Conservation (phyloP, 2,888 invertebrate genomes). For the Nowickia ferox region DNA sequence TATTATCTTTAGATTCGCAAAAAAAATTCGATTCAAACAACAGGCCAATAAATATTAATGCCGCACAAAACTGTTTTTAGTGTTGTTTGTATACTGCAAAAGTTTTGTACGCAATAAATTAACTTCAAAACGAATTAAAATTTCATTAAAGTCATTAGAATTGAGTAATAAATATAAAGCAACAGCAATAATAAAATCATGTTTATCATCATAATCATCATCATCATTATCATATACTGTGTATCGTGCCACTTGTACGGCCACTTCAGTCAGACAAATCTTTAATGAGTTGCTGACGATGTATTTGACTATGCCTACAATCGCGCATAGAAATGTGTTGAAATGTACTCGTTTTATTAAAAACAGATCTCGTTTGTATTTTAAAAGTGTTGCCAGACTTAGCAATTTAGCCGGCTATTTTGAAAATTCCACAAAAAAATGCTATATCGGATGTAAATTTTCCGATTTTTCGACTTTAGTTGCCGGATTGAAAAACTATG, state of each 20-base stretch:
- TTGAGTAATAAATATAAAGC: slow-evolving; percentile 65
- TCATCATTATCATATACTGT: slow-evolving; percentile 38
- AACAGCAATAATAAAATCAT: slow-evolving; percentile 41
- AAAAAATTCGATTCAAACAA: background rate
- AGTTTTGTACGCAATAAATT: slow-evolving; percentile 78
- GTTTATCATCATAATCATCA: slow-evolving; percentile 30
- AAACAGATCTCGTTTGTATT: background rate
- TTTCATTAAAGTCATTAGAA: slow-evolving; percentile 82
- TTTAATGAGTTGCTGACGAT: slow-evolving; percentile 50
- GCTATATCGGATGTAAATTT: too few species aligned
- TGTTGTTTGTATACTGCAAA: slow-evolving; percentile 55
- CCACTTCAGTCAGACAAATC: slow-evolving; percentile 58
- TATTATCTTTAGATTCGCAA: background rate
- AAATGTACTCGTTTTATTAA: background rate
- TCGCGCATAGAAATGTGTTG: background rate
- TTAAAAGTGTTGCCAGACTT: background rate
- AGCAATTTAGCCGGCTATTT: background rate
- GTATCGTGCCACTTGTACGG: slow-evolving; percentile 42
- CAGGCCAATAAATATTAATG: slow-evolving; percentile 5
- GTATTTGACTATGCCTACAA: slow-evolving; percentile 22
- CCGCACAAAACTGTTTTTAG: slow-evolving; percentile 51
- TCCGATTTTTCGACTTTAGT: too few species aligned
- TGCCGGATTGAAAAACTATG: too few species aligned
- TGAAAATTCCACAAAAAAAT: too few species aligned
- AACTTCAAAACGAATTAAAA: slow-evolving; percentile 79